Base-by-base conservation (phyloP, 2,113 vertebrate genomes). In the Centropus unirufus region DNA sequence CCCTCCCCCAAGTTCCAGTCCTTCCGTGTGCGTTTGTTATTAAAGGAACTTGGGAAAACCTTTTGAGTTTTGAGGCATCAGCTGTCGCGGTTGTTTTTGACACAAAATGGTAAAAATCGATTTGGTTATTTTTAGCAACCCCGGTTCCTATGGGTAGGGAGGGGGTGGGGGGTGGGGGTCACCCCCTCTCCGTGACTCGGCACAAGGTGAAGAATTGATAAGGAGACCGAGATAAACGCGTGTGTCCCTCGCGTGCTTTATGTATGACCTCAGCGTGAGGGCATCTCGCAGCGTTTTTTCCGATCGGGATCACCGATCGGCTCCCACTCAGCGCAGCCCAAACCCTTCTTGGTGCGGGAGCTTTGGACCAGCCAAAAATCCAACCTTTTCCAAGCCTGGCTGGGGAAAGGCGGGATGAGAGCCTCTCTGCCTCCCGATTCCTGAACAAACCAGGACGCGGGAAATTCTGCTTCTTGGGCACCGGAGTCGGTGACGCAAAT, bases 201-300 rank as follows among this genome's bases (percentile, higher is more conserved):
- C 77, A 73, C 7, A 34, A 77, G 5, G 19, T 90, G 47, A 93
- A 81, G 93, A 84, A 96, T 91, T 93, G 34, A 89, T 75, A 23
- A 3, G 12, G 52, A 72, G 18, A 6, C 0, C 13, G 40, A 70
- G 46, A 87, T 83, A 90, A 89, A 34, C 52, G 39, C 52, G 39
- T 44, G 39, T n/a, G 61, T 32, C 54, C 67, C 70, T 89, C 40
- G 29, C 14, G 32, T 9, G 34, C 12, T 9, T 63, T 27, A 51
- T 51, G 27, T 27, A 11, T 52, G 26, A 14, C 9, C 30, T 73
- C 21, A 47, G 36, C 36, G 36, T 36, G 36, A 36, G 36, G 36
- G 36, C 36, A 36, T 36, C 36, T 9, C 36, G 36, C 36, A 9
- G 36, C 36, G 36, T 36, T 36, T 36, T 36, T 36, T 36, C 36